Base-by-base conservation (phyloP, 2,797 vertebrate genomes). In the Danio albolineatus region DNA sequence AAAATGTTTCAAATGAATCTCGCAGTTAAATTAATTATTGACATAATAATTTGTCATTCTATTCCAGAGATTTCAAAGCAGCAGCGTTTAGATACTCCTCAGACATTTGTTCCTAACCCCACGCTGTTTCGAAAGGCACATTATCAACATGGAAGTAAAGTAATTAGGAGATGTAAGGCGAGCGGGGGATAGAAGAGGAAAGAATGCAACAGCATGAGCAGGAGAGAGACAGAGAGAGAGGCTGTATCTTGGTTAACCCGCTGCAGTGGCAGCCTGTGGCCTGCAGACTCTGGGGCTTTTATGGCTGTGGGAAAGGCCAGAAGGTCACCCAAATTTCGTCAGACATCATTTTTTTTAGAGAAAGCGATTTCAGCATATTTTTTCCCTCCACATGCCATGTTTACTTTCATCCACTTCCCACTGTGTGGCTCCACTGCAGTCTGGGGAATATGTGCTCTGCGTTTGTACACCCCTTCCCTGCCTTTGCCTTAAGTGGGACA, bases 261-360 rank as follows among this genome's bases (percentile, higher is more conserved):
- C 79, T 61, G 73, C 73, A 80, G 76, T 79, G 67, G 19, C 73
- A 57, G 73, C n/a, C 78, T 56, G 46, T 64, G 73, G 67, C 73
- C 82, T 70, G 39, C 51, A 71, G 53, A 57, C 83, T 84, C 79
- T 81, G 48, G 85, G 86, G 84, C 70, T 88, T 82, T 79, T 80
- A 84, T 80, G 86, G 79, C 83, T 88, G 85, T 89, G 88, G 86
- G 88, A 89, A 88, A 89, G 88, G 88, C 81, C 85, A 84, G 60
- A 62, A 79, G 87, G 88, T 89, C 85, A 78, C 76, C 46, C 62
- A 82, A 81, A 86, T 88, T 85, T 86, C 85, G 73, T 88, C 88
- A 89, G 86, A 83, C 61, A 64, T 76, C 21, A 19, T 76, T 77
- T 81, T 80, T 77, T 79, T 84, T 75, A 43, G 59, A 54, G 49